Percentiles rank a stretch among this genome's conserved stretches.
Evolutionary conservation across 2,797 vertebrate genomes (phyloP).

Genomic region (Remorina albescens): DNA sequence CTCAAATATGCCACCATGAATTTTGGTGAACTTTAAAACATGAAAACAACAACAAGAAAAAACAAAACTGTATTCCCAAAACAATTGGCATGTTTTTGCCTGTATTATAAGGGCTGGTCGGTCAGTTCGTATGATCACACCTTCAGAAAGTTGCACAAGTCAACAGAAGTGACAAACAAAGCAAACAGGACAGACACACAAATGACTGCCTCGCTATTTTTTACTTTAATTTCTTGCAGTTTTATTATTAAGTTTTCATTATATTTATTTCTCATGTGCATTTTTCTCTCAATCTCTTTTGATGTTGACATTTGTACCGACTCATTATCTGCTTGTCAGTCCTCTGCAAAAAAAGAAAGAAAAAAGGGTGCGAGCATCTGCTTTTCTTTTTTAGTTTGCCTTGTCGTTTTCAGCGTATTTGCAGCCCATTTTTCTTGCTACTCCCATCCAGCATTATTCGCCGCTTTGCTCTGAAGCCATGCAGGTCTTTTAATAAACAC

Average conservation of each 20-base stretch:
- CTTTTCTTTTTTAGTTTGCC: background rate
- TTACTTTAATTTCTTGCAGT: background rate
- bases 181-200: too few relatives aligned
- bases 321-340: background rate
- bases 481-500: background rate
- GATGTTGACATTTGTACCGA: background rate
- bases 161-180: background rate
- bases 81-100: background rate
- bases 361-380: too few relatives aligned
- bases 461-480: conserved; percentile 1
- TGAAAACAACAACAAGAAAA: background rate
- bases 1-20: background rate
- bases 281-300: background rate
- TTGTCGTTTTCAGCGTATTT: background rate
- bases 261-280: background rate
- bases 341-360: background rate
- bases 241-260: background rate
- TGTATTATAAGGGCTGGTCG: background rate
- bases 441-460: background rate
- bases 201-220: too few relatives aligned
- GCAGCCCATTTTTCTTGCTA: background rate
- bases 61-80: background rate
- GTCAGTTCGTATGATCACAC: background rate
- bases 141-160: background rate
- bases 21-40: background rate